Conservation (phyloP, 2,797 vertebrate genomes). For the Poecilia gillii region DNA sequence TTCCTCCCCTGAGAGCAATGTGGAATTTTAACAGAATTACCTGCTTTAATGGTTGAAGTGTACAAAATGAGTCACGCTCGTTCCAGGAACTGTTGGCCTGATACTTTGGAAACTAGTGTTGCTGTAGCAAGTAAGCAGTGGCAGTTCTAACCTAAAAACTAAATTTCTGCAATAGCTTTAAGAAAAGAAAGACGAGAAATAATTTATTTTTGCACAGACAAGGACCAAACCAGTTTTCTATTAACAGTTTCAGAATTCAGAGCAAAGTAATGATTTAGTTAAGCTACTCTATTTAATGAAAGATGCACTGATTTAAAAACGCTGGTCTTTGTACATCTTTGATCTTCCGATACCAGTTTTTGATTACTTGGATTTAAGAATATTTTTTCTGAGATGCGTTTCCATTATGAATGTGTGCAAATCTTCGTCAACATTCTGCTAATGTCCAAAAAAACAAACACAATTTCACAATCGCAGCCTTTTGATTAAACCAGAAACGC, state of each 20-base stretch:
- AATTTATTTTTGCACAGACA: background rate
- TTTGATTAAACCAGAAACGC: no score
- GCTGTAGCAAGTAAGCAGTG: background rate
- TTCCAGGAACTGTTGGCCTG: background rate
- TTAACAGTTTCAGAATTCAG: background rate
- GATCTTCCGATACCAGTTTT: background rate
- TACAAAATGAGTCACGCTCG: slow-evolving; percentile 52
- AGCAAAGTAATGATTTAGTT: background rate
- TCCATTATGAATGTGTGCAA: no score
- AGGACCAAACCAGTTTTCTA: background rate
- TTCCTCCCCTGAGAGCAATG: slow-evolving; percentile 48
- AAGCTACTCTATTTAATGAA: background rate
- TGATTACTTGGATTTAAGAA: background rate
- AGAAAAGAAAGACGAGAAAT: background rate
- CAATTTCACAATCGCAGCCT: no score
- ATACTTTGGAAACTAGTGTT: slow-evolving; percentile 16
- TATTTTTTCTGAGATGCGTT: no score
- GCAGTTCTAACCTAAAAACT: background rate
- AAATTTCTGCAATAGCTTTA: background rate
- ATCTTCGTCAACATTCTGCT: no score
- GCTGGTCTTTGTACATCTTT: background rate
- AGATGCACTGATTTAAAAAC: background rate
- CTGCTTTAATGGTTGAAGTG: slow-evolving; percentile 61
- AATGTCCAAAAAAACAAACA: no score
- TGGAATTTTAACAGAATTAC: slow-evolving; percentile 62